Evolutionary conservation across 2,888 invertebrate species (phyloP), one percentile per base, ranked within the genome.

Genomic region (Frankliniella fusca): DNA sequence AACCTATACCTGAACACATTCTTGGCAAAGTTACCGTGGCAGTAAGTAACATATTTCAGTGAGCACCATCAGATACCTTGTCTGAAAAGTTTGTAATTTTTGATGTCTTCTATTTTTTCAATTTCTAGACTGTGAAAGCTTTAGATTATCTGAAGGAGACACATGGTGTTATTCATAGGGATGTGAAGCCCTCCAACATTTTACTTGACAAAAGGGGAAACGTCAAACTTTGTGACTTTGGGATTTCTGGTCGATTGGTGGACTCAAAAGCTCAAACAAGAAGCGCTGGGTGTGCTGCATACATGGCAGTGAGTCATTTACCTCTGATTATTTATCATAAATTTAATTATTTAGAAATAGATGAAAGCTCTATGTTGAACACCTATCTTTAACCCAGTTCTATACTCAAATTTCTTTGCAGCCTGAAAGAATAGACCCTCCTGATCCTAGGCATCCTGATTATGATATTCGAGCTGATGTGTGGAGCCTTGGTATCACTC

Each of bases 381-480:
- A n/a, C 82, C 54, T 50, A n/a, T 70, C 15, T 61, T 27, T 27
- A 20, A 48, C 54, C 48, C 79, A 49, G 61, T 11, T 79, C 48
- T 48, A 48, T n/a, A 80, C 15, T 61, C 38, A 48, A 20, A 12
- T 84, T 23, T 27, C 27, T 80, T 61, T 65, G 27, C 86, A 97
- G 97, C 99, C 99, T 81, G 99, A 99, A 90, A 92, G 99, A 86
- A 98, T 99, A 89, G 97, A 98, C 89, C 95, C 95, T 80, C 95
- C 96, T 48, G 95, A 96, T 88, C 97, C 97, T 48, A 93, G 93
- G 84, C 93, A 95, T 87, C 97, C 97, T 82, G 97, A 97, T 89
- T 99, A 99, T 89, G 99, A 99, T 90, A 97, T 99, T 87, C 92
- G 99, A 86, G 99, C 99, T 28, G 99, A 99, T 90, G 99, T 99